Evolutionary conservation across 2,113 vertebrate species (phyloP), one percentile per base, ranked within the genome.

Genomic region (Myocastor coypus): DNA sequence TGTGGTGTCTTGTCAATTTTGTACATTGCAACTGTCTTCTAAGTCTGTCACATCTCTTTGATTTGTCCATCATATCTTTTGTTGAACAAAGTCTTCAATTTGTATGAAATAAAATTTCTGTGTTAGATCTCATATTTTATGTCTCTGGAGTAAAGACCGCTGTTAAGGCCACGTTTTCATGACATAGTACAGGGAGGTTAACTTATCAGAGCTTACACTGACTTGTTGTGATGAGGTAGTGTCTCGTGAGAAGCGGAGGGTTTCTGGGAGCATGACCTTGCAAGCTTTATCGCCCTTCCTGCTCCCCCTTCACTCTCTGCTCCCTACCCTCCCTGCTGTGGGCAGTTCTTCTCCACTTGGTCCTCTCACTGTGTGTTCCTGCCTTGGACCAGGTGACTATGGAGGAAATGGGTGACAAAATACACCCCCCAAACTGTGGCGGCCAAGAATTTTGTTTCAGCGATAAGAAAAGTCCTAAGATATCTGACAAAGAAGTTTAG

Each of bases 121-220:
- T 30, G 89, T 96, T 84, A 92, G 40, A 52, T 24, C 46, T 96
- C 93, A 59, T 1, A 85, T 93, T 81, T 94, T 93, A 68, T 90
- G 68, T 40, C 42, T 91, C 52, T 71, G 61, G 34, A 40, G 37
- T 52, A 89, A 83, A 88, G 42, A 93, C 80, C 16, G 78, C 95
- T 97, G 88, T 83, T 88, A 96, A 83, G 78, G 30, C 85, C 52
- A 86, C 93, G 46, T 89, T 82, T 96, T 95, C 88, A 81, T 97
- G 63, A 89, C n/a, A 87, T 92, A 91, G 82, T 57, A 68, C 37
- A 88, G 77, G 17, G 32, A 50, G 42, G 17, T 78, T 78, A 26
- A 42, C 1, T 50, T 78, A 77, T 46, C 13, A 3, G 75, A 26
- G 42, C 14, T 50, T 78, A 30, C 30, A 50, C 6, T 50, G 42